Conservation (phyloP, 2,888 invertebrate genomes). For the Trissolcus japonicus region DNA sequence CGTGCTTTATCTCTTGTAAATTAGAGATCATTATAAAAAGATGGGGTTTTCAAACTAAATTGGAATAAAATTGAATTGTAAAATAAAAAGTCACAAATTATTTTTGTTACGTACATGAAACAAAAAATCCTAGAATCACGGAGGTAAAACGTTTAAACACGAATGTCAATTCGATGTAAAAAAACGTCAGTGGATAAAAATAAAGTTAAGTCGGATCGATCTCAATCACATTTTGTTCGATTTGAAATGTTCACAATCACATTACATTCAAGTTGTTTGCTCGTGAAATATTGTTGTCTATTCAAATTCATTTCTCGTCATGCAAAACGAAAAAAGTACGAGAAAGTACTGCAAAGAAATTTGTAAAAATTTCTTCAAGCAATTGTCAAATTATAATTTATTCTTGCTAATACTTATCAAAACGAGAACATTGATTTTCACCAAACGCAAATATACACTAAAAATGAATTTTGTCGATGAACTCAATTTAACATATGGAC, state of each 20-base stretch:
- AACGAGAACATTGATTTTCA: conserved; percentile 9
- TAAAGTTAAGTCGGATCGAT: conserved; percentile 18
- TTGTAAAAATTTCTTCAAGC: too few species aligned
- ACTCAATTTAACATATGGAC: conserved; percentile 6
- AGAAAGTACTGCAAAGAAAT: too few species aligned
- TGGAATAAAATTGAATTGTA: neutral
- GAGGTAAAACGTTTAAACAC: neutral
- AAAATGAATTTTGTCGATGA: conserved; percentile 12
- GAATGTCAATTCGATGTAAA: too few species aligned
- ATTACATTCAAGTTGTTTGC: neutral
- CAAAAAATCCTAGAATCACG: neutral
- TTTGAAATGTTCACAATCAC: neutral
- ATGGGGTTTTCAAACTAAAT: neutral
- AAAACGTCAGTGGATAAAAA: neutral
- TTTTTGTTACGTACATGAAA: too few species aligned
- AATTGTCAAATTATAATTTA: conserved; percentile 5
- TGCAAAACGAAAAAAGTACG: too few species aligned
- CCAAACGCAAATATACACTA: conserved; percentile 9
- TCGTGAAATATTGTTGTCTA: neutral
- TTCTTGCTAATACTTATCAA: conserved; percentile 7
- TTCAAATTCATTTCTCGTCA: too few species aligned
- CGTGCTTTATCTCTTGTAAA: conserved; percentile 33
- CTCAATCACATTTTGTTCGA: conserved; percentile 18
- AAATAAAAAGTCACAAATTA: too few species aligned
- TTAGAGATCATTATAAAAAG: conserved; percentile 31